Evolutionary conservation across 2,113 vertebrate species (phyloP).

Genomic region (Sebastes fasciatus): DNA sequence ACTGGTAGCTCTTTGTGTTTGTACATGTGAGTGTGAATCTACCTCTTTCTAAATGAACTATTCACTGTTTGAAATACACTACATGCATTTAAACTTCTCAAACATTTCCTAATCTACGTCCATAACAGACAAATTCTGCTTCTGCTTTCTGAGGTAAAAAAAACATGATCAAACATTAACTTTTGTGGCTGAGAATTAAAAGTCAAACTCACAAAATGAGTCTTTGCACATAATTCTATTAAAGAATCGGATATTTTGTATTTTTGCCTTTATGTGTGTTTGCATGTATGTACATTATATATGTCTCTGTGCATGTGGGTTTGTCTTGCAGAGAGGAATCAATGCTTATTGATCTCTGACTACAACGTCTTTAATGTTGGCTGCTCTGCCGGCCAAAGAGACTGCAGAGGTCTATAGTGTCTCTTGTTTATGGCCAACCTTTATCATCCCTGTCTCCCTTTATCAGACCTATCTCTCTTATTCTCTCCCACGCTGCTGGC

Average conservation of each 20-base stretch:
- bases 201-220: neutral
- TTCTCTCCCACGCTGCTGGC: constrained; percentile 1
- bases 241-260: neutral
- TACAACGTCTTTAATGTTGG: constrained; percentile 28
- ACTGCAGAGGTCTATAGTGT: constrained; percentile 45
- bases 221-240: neutral
- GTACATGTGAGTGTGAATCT: too few relatives aligned
- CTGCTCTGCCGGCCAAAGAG: constrained; percentile 37
- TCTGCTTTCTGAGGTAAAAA: neutral
- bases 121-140: neutral
- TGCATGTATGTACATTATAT: constrained; percentile 1
- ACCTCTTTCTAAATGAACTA: too few relatives aligned
- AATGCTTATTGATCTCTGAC: constrained; percentile 59
- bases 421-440: constrained; percentile 59
- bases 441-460: constrained; percentile 54
- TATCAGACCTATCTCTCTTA: constrained; percentile 18
- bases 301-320: constrained; percentile 7
- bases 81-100: neutral
- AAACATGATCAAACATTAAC: neutral
- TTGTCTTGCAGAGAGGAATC: constrained; percentile 44
- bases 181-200: neutral
- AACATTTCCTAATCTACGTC: neutral
- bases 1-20: too few relatives aligned
- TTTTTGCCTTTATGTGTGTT: neutral
- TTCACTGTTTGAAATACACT: neutral